Evolutionary conservation across 2,113 vertebrate species (phyloP).

Genomic region (Elephas maximus): DNA sequence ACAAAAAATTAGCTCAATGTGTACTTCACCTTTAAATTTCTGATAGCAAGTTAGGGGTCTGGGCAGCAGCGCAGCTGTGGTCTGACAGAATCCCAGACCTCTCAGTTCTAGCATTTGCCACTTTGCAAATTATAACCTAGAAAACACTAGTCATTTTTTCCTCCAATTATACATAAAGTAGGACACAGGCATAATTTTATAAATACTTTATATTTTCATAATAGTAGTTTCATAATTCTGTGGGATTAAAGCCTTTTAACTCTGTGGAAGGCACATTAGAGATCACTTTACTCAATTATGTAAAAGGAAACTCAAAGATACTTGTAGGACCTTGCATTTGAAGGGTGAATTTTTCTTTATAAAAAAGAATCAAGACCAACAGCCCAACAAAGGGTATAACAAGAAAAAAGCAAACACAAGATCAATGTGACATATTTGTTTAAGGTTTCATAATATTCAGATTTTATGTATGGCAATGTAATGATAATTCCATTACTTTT

Average conservation of each 20-base stretch:
- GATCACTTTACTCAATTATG: neutral
- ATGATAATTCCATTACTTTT: neutral
- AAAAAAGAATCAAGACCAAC: neutral
- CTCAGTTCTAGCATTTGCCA: neutral
- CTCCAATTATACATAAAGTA: neutral
- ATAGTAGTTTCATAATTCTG: neutral
- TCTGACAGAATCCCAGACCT: neutral
- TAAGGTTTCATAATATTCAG: neutral
- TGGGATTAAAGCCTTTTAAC: neutral
- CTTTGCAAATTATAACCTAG: conserved; percentile 19
- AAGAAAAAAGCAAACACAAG: neutral
- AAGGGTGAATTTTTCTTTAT: neutral
- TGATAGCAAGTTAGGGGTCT: neutral
- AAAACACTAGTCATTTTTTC: neutral
- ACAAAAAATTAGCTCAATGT: neutral
- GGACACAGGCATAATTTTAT: neutral
- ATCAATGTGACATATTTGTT: neutral
- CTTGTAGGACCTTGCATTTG: neutral
- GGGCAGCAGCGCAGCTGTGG: fast-evolving
- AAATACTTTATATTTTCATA: neutral
- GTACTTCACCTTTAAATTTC: neutral
- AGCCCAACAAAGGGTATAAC: neutral
- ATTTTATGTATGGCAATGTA: neutral
- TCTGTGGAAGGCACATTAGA: neutral
- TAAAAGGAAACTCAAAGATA: neutral